Evolutionary conservation across 2,888 invertebrate species (phyloP).

Genomic region (Alloplasta piceator): DNA sequence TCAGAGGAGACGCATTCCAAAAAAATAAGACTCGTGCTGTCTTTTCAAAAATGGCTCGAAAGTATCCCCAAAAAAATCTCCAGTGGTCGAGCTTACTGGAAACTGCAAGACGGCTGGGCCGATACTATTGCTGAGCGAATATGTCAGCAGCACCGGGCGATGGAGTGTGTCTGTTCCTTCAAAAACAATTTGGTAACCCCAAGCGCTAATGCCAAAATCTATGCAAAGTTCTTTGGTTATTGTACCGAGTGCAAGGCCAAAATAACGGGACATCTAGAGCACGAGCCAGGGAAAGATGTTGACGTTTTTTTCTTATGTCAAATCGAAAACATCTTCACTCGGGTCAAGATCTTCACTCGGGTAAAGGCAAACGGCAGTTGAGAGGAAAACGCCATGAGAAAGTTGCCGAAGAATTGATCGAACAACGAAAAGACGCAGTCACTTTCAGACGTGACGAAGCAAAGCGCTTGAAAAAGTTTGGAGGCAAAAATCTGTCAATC

Average conservation of each 20-base stretch:
- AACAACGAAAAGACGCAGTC: constrained; percentile 41
- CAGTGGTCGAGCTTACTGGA: constrained; percentile 49
- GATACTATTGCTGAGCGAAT: constrained; percentile 59
- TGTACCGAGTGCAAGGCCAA: constrained; percentile 57
- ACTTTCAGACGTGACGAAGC: constrained; percentile 28
- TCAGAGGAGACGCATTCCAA: constrained; percentile 31
- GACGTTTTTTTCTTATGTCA: constrained; percentile 54
- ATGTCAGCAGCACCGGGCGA: constrained; percentile 51
- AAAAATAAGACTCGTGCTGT: constrained; percentile 47
- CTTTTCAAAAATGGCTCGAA: constrained; percentile 40
- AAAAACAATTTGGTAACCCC: constrained; percentile 59
- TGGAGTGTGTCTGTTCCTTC: constrained; percentile 57
- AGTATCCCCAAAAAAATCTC: constrained; percentile 48
- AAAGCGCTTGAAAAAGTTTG: constrained; percentile 28
- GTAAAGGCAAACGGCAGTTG: constrained; percentile 54
- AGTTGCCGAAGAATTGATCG: constrained; percentile 32
- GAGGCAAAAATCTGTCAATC: constrained; percentile 20
- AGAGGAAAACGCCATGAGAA: constrained; percentile 41
- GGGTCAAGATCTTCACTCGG: constrained; percentile 25
- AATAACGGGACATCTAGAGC: constrained; percentile 52
- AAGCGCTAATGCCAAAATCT: constrained; percentile 50
- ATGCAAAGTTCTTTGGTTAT: constrained; percentile 56
- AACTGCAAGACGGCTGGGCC: constrained; percentile 55
- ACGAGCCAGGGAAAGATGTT: constrained; percentile 44
- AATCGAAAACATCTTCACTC: constrained; percentile 57